Evolutionary conservation across 2,113 vertebrate species (phyloP).

Genomic region (Scalopus aquaticus): DNA sequence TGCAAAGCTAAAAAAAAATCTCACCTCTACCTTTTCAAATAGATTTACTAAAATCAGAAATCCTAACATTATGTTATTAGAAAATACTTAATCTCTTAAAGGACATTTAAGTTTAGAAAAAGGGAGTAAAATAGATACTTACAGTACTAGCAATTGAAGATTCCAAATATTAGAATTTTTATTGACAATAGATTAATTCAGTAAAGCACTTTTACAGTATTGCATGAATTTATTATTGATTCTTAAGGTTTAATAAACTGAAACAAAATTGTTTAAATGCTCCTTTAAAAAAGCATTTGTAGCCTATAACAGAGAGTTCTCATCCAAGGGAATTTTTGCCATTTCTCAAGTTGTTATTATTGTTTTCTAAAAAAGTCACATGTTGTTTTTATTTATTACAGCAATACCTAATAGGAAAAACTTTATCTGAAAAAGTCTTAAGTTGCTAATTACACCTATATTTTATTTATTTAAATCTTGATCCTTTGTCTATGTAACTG

Average conservation of each 20-base stretch:
- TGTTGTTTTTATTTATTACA: conserved; percentile 21
- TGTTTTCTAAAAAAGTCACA: conserved; percentile 43
- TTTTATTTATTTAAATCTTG: conserved; percentile 47
- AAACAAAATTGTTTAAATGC: background rate
- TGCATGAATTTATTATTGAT: background rate
- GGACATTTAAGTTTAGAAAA: conserved; percentile 9
- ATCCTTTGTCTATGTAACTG: conserved; percentile 36
- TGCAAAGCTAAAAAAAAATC: conserved; percentile 44
- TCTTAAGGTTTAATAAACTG: conserved; percentile 12
- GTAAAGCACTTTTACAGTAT: conserved; percentile 27
- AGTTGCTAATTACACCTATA: conserved; percentile 54
- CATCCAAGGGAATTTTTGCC: background rate
- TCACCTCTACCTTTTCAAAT: conserved; percentile 40
- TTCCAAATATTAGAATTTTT: background rate
- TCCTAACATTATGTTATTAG: background rate
- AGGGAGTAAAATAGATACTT: background rate
- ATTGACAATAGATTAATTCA: conserved; percentile 8
- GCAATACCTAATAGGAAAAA: conserved; percentile 26
- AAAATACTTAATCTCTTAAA: conserved; percentile 49
- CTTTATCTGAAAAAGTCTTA: conserved; percentile 37
- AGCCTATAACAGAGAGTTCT: background rate
- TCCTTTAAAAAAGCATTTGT: background rate
- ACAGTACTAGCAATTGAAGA: background rate
- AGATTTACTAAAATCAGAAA: conserved; percentile 39
- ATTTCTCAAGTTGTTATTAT: conserved; percentile 37